phyloP scores from a whole-genome alignment of 2,113 vertebrate genomes.

The Callaeas wilsoni region DNA sequence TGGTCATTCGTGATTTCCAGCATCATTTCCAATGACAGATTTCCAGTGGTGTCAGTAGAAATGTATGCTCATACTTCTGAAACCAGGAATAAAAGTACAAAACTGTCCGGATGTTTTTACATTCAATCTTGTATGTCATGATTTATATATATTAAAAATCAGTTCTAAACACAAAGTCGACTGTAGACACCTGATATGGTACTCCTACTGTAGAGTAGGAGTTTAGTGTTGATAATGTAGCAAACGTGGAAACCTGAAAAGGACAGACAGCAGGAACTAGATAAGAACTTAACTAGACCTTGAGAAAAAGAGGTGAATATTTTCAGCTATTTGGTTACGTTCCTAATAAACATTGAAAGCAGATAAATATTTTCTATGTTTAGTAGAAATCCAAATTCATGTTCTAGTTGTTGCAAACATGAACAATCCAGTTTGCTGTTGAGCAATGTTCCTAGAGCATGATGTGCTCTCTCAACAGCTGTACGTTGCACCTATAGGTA shows the following conservation, averaged over 20 bases:
- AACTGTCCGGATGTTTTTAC: background rate
- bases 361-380: background rate
- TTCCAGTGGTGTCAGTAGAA: background rate
- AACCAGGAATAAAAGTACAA: background rate
- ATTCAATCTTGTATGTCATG: background rate
- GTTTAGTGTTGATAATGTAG: background rate
- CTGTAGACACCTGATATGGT: background rate
- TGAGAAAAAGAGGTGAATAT: background rate
- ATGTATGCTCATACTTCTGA: background rate
- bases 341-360: background rate
- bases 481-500: background rate
- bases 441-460: background rate
- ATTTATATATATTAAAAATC: background rate
- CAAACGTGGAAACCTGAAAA: background rate
- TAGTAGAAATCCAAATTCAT: background rate
- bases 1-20: background rate
- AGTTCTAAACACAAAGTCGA: background rate
- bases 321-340: background rate
- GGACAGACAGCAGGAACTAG: background rate
- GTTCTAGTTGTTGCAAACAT: background rate
- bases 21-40: background rate
- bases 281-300: background rate
- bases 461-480: background rate
- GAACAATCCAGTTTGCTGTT: background rate
- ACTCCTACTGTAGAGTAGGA: background rate